Conservation (phyloP, 2,797 vertebrate species). For the Distichodus sexfasciatus region DNA sequence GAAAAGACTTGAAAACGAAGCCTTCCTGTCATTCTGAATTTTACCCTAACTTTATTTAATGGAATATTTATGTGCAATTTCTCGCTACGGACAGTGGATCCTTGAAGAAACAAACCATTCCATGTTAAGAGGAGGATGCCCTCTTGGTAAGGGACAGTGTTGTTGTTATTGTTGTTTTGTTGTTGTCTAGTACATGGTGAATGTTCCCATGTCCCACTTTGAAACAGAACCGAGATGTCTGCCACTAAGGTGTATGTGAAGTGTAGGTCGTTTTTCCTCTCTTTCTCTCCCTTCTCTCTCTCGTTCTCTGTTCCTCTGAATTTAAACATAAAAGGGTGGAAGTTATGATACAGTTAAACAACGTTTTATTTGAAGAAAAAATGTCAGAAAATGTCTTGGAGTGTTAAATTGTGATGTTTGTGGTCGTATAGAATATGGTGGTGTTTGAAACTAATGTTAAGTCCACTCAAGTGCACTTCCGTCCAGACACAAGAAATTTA, state of each 20-base stretch:
- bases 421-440: conserved; percentile 72
- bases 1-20: conserved; percentile 49
- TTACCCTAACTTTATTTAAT: conserved; percentile 71
- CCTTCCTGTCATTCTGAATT: conserved; percentile 49
- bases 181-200: conserved; percentile 72
- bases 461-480: conserved; percentile 80
- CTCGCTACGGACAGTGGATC: conserved; percentile 77
- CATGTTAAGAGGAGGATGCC: conserved; percentile 84
- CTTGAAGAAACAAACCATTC: conserved; percentile 89
- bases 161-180: conserved; percentile 39
- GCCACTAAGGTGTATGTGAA: conserved; percentile 81
- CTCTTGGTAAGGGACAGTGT: conserved; percentile 80
- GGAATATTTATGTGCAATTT: conserved; percentile 95
- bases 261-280: conserved; percentile 64
- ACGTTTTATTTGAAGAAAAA: conserved; percentile 60
- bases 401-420: conserved; percentile 74
- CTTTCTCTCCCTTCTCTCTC: conserved; percentile 50
- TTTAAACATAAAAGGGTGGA: conserved; percentile 77
- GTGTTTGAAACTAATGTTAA: conserved; percentile 74
- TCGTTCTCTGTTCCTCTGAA: conserved; percentile 65
- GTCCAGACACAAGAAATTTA: conserved; percentile 77
- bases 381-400: conserved; percentile 60
- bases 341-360: conserved; percentile 72
- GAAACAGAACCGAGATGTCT: conserved; percentile 60
- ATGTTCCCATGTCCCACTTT: conserved; percentile 66